These are phyloP conservation scores for Hyles lineata DNA, from an alignment of 2,888 invertebrate genomes.

Conservation along the genomic window DNA sequence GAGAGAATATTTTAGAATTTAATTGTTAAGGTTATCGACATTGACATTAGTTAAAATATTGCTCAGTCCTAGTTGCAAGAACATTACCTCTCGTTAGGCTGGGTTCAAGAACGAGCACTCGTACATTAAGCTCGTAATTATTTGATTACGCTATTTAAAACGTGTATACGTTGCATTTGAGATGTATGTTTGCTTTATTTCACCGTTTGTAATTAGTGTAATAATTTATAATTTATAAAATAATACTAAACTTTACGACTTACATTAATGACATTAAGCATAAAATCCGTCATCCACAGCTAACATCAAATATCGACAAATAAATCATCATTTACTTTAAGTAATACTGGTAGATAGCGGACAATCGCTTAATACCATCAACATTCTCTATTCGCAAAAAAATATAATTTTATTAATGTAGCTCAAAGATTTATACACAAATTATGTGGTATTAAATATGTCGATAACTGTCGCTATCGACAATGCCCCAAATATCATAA, in stretches of 20 bases:
- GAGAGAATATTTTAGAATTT: background rate
- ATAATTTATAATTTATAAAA: too few relatives aligned
- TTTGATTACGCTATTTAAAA: too few relatives aligned
- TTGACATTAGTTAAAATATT: background rate
- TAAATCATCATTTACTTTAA: too few relatives aligned
- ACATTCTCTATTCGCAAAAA: background rate
- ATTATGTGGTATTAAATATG: background rate
- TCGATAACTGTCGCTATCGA: background rate
- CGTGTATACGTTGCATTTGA: too few relatives aligned
- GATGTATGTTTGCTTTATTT: conserved; percentile 3
- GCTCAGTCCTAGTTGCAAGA: background rate
- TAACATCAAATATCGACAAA: background rate
- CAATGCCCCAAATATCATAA: background rate
- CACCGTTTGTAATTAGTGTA: background rate
- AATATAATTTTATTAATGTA: background rate
- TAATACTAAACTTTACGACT: background rate
- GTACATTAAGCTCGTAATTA: too few relatives aligned
- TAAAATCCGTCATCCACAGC: background rate
- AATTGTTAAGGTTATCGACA: too few relatives aligned
- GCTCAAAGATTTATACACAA: background rate
- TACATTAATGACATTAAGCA: background rate
- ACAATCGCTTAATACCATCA: conserved; percentile 1
- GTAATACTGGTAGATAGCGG: background rate
- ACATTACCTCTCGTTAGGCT: too few relatives aligned
- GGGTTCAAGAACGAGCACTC: too few relatives aligned